Conservation (phyloP, 2,113 vertebrate genomes). For the Mustela lutreola region DNA sequence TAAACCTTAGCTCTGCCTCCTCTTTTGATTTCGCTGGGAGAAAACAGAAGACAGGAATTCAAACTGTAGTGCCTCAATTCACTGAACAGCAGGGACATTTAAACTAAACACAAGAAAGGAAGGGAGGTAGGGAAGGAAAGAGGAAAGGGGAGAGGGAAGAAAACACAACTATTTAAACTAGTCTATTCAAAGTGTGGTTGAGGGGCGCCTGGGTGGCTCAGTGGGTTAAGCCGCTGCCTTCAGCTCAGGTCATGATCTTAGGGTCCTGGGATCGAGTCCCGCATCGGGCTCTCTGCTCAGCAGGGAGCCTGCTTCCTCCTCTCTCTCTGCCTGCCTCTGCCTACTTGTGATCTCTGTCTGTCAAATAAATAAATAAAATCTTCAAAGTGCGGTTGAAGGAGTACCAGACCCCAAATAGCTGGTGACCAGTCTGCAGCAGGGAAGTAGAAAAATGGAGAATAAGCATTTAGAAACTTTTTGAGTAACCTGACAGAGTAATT, state of each 20-base stretch:
- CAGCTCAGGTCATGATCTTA: no score
- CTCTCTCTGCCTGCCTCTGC: no score
- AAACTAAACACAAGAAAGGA: not conserved
- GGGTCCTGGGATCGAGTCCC: no score
- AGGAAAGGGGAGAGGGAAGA: not conserved
- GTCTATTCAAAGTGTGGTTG: not conserved
- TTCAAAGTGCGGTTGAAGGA: not conserved
- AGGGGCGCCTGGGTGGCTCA: no score
- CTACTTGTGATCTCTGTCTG: no score
- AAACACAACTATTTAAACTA: not conserved
- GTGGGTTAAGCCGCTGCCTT: no score
- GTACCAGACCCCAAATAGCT: not conserved
- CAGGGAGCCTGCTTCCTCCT: no score
- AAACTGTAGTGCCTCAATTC: not conserved
- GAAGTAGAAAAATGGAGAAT: constrained; percentile 11
- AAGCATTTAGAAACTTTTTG: constrained; percentile 32
- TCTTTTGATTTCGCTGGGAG: not conserved
- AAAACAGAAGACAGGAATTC: not conserved
- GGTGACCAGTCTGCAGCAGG: not conserved
- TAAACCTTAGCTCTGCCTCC: not conserved
- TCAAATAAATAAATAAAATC: no score
- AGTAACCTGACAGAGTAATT: constrained; percentile 14
- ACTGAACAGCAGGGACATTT: not conserved
- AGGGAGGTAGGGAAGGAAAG: not conserved
- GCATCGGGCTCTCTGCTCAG: no score